A percentile compares a stretch with the other conserved stretches of the same genome.
Conservation (phyloP, 1,140 invertebrate genomes). For the Palaemon carinicauda region DNA sequence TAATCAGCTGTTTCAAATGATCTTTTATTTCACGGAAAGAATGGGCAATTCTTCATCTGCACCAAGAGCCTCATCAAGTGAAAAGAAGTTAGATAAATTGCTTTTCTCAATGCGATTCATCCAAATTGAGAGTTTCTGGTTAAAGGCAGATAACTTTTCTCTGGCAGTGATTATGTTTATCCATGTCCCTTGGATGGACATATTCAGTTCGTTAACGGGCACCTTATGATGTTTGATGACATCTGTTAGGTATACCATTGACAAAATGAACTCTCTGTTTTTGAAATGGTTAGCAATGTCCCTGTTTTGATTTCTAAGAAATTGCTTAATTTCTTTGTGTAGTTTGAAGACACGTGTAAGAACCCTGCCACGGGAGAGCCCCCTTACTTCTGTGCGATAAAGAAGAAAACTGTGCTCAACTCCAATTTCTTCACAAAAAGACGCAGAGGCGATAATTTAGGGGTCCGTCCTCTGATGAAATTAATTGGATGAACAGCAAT, state of each 20-base stretch:
- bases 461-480: slow-evolving; percentile 5
- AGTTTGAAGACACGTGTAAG: not conserved
- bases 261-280: slow-evolving; percentile 9
- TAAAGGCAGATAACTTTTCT: slow-evolving; percentile 4
- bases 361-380: slow-evolving; percentile 1
- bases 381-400: not conserved
- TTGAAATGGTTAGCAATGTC: slow-evolving; percentile 5
- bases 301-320: no score
- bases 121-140: not conserved
- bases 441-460: not conserved
- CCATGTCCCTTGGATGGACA: not conserved
- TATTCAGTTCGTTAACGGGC: no score
- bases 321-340: slow-evolving; percentile 1
- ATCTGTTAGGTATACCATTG: not conserved
- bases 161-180: not conserved
- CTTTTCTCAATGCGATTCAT: not conserved
- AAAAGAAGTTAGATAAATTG: not conserved
- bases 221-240: no score
- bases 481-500: not conserved
- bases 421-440: no score
- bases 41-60: not conserved
- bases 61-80: not conserved
- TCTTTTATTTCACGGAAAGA: not conserved
- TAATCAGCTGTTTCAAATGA: not conserved
- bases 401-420: slow-evolving; percentile 11